Conservation (phyloP, 2,797 vertebrate species). For the Glyptemys insculpta region DNA sequence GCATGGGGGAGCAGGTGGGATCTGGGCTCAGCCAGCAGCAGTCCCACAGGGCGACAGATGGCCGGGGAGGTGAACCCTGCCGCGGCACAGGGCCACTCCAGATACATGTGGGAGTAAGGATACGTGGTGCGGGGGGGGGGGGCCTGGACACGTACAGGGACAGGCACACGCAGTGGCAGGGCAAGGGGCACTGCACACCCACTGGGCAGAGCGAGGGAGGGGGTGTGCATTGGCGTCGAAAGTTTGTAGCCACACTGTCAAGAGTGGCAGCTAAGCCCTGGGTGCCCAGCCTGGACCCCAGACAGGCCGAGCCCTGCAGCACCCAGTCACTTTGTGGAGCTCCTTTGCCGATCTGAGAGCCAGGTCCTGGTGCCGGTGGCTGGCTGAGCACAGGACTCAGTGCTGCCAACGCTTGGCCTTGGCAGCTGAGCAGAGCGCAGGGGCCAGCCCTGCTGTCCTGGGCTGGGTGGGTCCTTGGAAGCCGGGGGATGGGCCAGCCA, state of each 20-base stretch:
- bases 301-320: too few species aligned
- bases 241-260: background rate
- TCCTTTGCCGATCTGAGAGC: background rate
- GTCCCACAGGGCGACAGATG: too few species aligned
- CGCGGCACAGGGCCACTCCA: too few species aligned
- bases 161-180: background rate
- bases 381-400: background rate
- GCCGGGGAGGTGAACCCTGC: too few species aligned
- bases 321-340: too few species aligned
- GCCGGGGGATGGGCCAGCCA: background rate
- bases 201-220: background rate
- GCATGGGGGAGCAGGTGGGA: too few species aligned
- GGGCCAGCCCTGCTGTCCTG: background rate
- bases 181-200: too few species aligned
- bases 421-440: background rate
- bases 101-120: background rate
- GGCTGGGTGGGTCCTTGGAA: background rate
- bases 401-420: background rate
- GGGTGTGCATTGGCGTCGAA: too few species aligned
- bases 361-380: background rate
- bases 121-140: rapidly evolving
- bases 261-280: background rate
- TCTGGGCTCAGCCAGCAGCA: background rate
- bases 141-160: background rate
- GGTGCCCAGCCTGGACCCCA: background rate